These are phyloP conservation scores for Sebastes trivittatus DNA, from an alignment of 2,797 vertebrate species.

Conservation along the genomic window DNA sequence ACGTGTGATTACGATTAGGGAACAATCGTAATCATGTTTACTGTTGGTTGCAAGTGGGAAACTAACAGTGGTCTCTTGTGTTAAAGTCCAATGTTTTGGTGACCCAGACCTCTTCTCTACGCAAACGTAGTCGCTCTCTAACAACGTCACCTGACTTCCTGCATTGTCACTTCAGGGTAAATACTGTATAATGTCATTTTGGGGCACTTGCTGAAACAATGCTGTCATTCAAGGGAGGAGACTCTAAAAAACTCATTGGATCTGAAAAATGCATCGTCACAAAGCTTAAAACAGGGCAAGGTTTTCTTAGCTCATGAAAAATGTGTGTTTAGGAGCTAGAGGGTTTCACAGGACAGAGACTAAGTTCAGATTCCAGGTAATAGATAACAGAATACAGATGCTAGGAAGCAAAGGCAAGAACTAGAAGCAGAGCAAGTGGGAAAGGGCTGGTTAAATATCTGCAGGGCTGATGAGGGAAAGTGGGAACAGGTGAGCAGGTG, in stretches of 20 bases:
- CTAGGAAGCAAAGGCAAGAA: background rate
- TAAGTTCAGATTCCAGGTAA: background rate
- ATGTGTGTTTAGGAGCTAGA: too few species aligned
- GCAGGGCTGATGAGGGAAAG: background rate
- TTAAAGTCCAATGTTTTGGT: background rate
- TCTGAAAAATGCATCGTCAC: too few species aligned
- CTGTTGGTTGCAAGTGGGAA: background rate
- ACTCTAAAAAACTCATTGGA: too few species aligned
- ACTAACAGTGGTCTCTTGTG: background rate
- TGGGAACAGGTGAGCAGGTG: background rate
- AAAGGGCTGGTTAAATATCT: background rate
- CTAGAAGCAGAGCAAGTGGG: background rate
- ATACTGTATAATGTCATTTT: background rate
- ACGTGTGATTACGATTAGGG: background rate
- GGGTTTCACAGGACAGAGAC: too few species aligned
- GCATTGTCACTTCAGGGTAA: background rate
- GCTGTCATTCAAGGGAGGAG: too few species aligned
- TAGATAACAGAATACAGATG: background rate
- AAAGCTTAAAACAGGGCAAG: too few species aligned
- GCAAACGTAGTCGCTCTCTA: background rate
- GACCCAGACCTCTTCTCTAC: background rate
- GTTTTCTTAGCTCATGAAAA: too few species aligned
- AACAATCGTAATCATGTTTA: background rate
- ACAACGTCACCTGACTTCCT: background rate
- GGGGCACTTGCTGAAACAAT: background rate